Evolutionary conservation across 2,888 invertebrate genomes (phyloP).

Genomic region (Cataglyphis albicans): DNA sequence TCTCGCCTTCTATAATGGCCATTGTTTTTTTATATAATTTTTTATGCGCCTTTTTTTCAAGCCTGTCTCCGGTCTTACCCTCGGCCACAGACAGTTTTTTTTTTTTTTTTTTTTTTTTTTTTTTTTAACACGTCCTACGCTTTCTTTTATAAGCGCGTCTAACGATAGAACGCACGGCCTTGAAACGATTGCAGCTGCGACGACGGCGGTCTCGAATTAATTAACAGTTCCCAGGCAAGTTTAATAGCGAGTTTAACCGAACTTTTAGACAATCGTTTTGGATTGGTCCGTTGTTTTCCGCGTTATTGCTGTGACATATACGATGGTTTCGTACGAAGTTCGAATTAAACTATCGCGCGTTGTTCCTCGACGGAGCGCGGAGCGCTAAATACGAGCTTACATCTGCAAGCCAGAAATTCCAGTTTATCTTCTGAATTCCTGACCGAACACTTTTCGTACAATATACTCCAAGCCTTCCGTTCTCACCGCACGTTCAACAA

Average conservation of each 20-base stretch:
- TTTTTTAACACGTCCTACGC: constrained; percentile 46
- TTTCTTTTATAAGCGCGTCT: constrained; percentile 52
- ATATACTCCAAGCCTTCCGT: constrained; percentile 25
- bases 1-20: constrained; percentile 46
- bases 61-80: constrained; percentile 54
- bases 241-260: constrained; percentile 57
- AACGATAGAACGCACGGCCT: constrained; percentile 50
- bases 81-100: constrained; percentile 54
- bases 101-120: constrained; percentile 1
- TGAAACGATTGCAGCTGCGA: constrained; percentile 49
- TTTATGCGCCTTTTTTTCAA: constrained; percentile 49
- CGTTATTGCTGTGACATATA: constrained; percentile 60
- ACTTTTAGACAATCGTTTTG: constrained; percentile 72
- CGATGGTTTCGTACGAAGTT: constrained; percentile 49
- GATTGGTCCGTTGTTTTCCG: constrained; percentile 71
- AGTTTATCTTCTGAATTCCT: constrained; percentile 54
- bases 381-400: constrained; percentile 52
- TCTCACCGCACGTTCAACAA: constrained; percentile 50
- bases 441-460: constrained; percentile 52
- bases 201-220: constrained; percentile 57
- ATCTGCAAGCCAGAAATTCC: constrained; percentile 52
- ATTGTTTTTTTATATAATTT: constrained; percentile 53
- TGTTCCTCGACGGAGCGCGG: constrained; percentile 40
- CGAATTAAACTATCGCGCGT: constrained; percentile 57
- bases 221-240: constrained; percentile 67